Percentiles rank a stretch among this genome's conserved stretches.
Evolutionary conservation across 2,113 vertebrate species (phyloP).

Genomic region (Macquaria australasica): DNA sequence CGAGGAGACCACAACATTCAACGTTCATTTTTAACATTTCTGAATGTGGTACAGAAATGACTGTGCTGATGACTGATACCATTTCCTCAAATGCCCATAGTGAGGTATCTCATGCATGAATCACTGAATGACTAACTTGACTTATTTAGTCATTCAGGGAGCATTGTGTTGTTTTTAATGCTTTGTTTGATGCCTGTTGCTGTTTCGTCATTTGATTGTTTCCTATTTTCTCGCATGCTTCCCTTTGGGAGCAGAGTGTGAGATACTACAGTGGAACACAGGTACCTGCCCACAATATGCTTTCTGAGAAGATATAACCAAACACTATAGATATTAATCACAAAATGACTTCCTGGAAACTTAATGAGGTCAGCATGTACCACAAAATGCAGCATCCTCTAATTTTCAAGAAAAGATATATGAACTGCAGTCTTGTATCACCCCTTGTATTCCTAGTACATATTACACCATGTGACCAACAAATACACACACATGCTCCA

Average conservation of each 20-base stretch:
- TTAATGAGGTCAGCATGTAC: background rate
- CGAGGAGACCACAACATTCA: background rate
- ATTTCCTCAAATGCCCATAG: slow-evolving; percentile 40
- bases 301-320: slow-evolving; percentile 7
- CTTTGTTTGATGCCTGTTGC: slow-evolving; percentile 18
- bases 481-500: background rate
- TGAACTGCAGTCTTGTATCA: background rate
- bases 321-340: slow-evolving; percentile 13
- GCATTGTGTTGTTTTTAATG: slow-evolving; percentile 12
- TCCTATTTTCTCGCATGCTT: slow-evolving; percentile 70
- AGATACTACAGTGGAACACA: slow-evolving; percentile 76
- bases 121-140: slow-evolving; percentile 42
- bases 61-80: slow-evolving; percentile 20
- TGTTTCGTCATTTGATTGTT: slow-evolving; percentile 56
- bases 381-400: background rate
- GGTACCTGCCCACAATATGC: slow-evolving; percentile 62
- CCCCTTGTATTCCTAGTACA: background rate
- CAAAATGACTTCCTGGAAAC: background rate
- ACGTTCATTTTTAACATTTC: background rate
- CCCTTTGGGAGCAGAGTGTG: slow-evolving; percentile 78
- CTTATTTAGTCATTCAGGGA: slow-evolving; percentile 16
- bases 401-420: background rate
- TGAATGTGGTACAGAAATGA: slow-evolving; percentile 9
- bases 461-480: background rate
- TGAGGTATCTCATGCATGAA: slow-evolving; percentile 30